Evolutionary conservation across 1,140 invertebrate genomes (phyloP).

Genomic region (Myzus persicae): DNA sequence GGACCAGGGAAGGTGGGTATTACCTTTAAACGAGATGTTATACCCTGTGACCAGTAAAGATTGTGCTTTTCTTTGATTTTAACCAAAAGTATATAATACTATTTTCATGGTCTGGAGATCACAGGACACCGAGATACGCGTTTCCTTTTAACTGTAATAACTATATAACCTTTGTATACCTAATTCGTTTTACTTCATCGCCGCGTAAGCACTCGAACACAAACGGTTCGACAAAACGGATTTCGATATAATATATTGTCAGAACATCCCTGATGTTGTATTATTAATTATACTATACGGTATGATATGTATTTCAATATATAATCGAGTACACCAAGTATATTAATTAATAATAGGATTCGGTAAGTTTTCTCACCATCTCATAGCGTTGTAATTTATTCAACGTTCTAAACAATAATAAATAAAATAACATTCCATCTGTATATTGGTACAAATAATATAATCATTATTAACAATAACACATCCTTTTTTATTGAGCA

Average conservation of each 20-base stretch:
- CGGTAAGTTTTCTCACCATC: background rate
- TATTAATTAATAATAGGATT: background rate
- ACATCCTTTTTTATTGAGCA: no score
- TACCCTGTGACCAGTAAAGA: no score
- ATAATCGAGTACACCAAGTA: background rate
- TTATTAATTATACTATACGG: background rate
- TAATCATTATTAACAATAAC: no score
- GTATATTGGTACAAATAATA: no score
- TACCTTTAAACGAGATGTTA: background rate
- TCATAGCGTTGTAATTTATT: background rate
- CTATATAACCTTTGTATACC: no score
- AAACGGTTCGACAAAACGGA: background rate
- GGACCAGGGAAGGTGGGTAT: background rate
- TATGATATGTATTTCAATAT: background rate
- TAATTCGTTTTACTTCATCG: background rate
- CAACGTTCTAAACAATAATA: background rate
- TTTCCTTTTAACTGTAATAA: background rate
- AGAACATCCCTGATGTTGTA: background rate
- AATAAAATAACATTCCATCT: no score
- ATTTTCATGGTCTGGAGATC: background rate
- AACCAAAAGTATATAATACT: background rate
- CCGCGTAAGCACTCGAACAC: background rate
- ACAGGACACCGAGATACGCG: background rate
- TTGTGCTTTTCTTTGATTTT: background rate
- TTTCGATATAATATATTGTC: background rate